Base-by-base conservation (phyloP, 2,113 vertebrate species). In the Oreochromis spilurus region DNA sequence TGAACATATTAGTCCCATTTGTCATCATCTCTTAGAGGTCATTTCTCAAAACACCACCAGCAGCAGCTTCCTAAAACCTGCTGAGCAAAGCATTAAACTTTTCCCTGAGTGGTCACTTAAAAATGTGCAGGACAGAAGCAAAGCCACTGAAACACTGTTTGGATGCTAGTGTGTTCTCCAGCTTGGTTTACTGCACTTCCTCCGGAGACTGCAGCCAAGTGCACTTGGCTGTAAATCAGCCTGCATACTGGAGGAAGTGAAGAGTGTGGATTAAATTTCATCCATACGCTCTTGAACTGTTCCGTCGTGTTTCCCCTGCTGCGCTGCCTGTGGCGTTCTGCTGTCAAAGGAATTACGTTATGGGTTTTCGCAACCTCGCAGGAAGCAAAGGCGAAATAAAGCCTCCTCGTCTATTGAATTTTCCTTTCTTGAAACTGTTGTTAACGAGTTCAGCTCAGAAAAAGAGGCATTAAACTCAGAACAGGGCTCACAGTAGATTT, bases 301-400 rank as follows among this genome's bases (percentile, higher is more conserved):
- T 87, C 85, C 82, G 67, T 88, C 72, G 29, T 78, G 88, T 60
- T 82, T 26, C 38, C 86, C 89, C 83, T 65, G 40, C 67, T 81
- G 90, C 19, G 54, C 26, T 9, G 45, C 93, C 24, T 5, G 16
- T 40, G 82, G 93, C 26, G 2, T 16, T 91, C 36, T 88, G 65
- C 94, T 94, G 94, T 95, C 94, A 94, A 84, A 90, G 60, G 72
- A 88, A 94, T 94, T 89, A 91, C 1, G 10, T 81, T 86, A 83
- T 12, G 13, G 81, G 29, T 57, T 77, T 50, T 82, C 45, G 78
- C 36, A 80, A 52, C 58, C 21, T 53, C 4, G 3, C 81, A 60
- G 72, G 14, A 84, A 40, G 24, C 67, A 85, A 12, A 24, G 31
- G 84, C 10, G 4, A 57, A 65, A 80, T 9, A 16, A 60, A 86